Percentiles rank a stretch among this genome's conserved stretches.
These are phyloP conservation scores for Heliconius aoede DNA, from an alignment of 2,888 invertebrate species.

Conservation along the genomic window DNA sequence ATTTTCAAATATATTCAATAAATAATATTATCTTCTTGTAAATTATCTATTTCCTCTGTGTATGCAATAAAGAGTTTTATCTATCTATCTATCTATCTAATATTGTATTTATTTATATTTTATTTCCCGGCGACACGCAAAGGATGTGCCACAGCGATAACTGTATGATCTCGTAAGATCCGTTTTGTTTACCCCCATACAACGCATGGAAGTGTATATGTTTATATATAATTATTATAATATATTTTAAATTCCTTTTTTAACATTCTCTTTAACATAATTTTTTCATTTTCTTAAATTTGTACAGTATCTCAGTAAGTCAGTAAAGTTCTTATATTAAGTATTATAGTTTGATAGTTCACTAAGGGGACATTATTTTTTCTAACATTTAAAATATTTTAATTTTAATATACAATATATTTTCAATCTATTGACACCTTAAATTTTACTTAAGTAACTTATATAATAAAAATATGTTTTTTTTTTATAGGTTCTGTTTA, in stretches of 20 bases:
- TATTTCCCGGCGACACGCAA: conserved; percentile 56
- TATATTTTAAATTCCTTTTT: neutral
- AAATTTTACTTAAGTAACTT: neutral
- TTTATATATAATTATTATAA: neutral
- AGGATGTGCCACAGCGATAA: conserved; percentile 76
- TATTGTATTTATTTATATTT: conserved; percentile 49
- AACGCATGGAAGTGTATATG: conserved; percentile 1
- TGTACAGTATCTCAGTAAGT: too few relatives aligned
- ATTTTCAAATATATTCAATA: neutral
- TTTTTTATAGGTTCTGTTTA: too few relatives aligned
- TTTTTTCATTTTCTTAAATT: neutral
- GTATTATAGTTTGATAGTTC: too few relatives aligned
- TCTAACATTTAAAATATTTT: neutral
- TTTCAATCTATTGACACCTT: neutral
- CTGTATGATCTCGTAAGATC: conserved; percentile 77
- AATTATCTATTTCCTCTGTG: too few relatives aligned
- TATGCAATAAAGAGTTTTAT: too few relatives aligned
- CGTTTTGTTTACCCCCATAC: conserved; percentile 55
- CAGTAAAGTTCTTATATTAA: neutral
- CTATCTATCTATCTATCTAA: too few relatives aligned
- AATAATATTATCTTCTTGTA: neutral
- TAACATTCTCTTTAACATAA: neutral
- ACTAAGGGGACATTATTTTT: too few relatives aligned
- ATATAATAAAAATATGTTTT: too few relatives aligned
- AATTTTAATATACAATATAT: neutral